Base-by-base conservation (phyloP, 2,888 invertebrate species). In the Doris montereyensis region DNA sequence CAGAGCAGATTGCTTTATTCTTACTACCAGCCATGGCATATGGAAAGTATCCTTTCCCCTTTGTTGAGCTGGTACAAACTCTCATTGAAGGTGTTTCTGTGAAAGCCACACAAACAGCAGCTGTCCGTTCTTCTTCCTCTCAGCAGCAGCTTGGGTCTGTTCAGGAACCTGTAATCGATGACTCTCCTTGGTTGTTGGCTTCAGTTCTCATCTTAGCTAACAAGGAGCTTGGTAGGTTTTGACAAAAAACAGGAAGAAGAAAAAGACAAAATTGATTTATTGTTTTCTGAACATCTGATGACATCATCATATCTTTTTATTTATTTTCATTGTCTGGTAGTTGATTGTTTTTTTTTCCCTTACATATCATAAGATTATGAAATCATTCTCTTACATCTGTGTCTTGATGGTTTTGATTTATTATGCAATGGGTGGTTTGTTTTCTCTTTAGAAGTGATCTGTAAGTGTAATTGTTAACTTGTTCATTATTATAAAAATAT, bases 181-280 rank as follows among this genome's bases (percentile, higher is more conserved):
- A 79, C n/a, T 62, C 94, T 34, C 93, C 94, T 1, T 94, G 94
- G 93, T 90, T 96, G 77, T 92, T 95, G 71, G 95, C 95, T 89
- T 94, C 94, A 72, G 92, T 95, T 52, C 92, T 96, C 26, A 92
- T 93, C 0, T 90, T 96, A 81, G 95, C 95, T 90, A 94, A 95
- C 30, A 91, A 92, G 73, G 93, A 93, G 86, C 94, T 94, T 88
- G 93, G 95, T 95, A 92, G 4, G 8, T 70, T 5, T n/a, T n/a
- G n/a, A n/a, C n/a, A n/a, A n/a, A n/a, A n/a, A n/a, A 65, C 21
- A 10, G 26, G 8, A 17, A 8, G 21, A 24, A 17, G 65, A 65
- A 10, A 65, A 65, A 17, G 26, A 21, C n/a, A 21, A 10, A 17
- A 65, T 5, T 10, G 21, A 10, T 65, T 13, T 13, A 52, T 52